phyloP scores from a whole-genome alignment of 2,113 vertebrate species.

The Cariama cristata region DNA sequence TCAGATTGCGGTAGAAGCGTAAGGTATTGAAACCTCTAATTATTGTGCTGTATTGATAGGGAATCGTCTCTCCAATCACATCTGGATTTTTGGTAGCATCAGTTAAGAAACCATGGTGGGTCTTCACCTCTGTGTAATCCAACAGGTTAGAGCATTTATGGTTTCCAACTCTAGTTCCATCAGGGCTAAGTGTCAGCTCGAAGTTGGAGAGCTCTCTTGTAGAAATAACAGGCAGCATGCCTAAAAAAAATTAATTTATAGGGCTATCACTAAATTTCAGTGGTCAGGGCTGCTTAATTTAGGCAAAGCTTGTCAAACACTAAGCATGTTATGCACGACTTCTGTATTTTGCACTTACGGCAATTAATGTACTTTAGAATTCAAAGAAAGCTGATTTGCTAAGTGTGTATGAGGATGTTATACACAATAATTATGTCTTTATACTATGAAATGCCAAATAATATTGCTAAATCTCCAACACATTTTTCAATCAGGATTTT shows the following conservation, averaged over 20 bases:
- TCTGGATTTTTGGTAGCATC: conserved; percentile 78
- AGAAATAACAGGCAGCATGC: conserved; percentile 93
- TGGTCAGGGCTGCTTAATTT: not conserved
- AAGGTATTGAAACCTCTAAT: conserved; percentile 84
- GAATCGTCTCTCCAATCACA: conserved; percentile 81
- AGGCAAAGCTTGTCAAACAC: not conserved
- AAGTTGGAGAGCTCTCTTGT: conserved; percentile 92
- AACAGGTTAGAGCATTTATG: conserved; percentile 94
- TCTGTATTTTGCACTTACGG: not conserved
- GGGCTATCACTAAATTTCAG: not conserved
- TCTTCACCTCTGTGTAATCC: conserved; percentile 88
- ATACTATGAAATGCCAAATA: not conserved
- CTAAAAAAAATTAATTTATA: conserved; percentile 66
- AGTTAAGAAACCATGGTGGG: conserved; percentile 89
- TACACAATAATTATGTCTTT: not conserved
- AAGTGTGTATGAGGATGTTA: not conserved
- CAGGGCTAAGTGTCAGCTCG: conserved; percentile 91
- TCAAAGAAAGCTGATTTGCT: not conserved
- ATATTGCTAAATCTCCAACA: not conserved
- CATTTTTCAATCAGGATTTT: not conserved
- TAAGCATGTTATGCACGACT: not conserved
- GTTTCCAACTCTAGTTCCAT: conserved; percentile 90
- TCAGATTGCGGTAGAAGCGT: conserved; percentile 91
- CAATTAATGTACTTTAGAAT: not conserved
- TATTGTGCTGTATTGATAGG: conserved; percentile 86